Conservation (phyloP, 2,113 vertebrate species). For the Zeus faber region DNA sequence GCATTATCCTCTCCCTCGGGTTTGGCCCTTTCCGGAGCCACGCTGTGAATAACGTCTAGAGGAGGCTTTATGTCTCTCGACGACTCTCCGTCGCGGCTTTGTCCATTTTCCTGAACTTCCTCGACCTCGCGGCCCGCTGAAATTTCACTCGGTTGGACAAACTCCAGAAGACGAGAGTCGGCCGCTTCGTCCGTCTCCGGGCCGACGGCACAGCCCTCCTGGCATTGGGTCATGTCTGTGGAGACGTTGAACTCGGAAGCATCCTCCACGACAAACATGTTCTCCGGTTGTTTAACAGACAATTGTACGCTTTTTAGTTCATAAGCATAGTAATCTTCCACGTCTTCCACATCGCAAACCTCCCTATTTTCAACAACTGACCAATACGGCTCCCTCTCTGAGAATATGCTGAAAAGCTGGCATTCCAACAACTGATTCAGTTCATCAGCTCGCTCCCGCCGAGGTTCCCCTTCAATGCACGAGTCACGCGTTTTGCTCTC, state of each 20-base stretch:
- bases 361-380: slow-evolving; percentile 19
- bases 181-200: too few relatives aligned
- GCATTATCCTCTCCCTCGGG: slow-evolving; percentile 2
- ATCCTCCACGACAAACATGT: slow-evolving; percentile 17
- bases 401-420: slow-evolving; percentile 24
- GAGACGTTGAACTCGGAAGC: not conserved
- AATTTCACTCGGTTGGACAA: slow-evolving; percentile 13
- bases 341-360: slow-evolving; percentile 17
- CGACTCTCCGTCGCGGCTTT: not conserved
- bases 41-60: slow-evolving; percentile 56
- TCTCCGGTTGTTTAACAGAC: slow-evolving; percentile 25
- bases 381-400: slow-evolving; percentile 61
- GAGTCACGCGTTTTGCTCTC: slow-evolving; percentile 11
- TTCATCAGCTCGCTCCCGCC: slow-evolving; percentile 3
- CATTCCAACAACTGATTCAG: too few relatives aligned
- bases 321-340: slow-evolving; percentile 59
- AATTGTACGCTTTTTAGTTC: slow-evolving; percentile 41
- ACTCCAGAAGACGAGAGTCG: too few relatives aligned
- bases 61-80: slow-evolving; percentile 17
- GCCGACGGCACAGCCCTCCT: too few relatives aligned
- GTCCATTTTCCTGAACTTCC: slow-evolving; percentile 12
- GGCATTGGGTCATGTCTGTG: not conserved
- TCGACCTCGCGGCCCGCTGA: not conserved
- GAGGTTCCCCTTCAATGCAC: not conserved
- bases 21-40: slow-evolving; percentile 20